A percentile compares a stretch with the other conserved stretches of the same genome.
Evolutionary conservation across 1,140 invertebrate species (phyloP).

Genomic region (Pemphigus obesinymphae): DNA sequence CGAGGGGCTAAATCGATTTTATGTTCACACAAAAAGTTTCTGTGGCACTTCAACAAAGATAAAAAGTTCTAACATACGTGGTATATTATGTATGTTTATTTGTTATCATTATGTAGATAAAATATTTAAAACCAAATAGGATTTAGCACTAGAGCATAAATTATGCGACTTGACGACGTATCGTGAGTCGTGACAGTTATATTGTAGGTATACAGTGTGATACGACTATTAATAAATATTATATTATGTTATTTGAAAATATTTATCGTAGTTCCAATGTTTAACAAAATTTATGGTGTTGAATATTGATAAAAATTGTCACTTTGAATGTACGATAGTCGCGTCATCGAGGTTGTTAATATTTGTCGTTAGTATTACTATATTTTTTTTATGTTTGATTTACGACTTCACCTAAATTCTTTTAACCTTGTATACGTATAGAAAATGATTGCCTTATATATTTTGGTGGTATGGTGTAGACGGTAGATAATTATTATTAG

Average conservation of each 20-base stretch:
- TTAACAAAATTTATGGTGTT: no score
- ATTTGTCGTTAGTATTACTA: no score
- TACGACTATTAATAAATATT: background rate
- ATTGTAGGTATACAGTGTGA: background rate
- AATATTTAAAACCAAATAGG: background rate
- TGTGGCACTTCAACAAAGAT: background rate
- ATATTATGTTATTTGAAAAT: no score
- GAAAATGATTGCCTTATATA: no score
- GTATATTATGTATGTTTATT: background rate
- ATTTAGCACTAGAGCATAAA: background rate
- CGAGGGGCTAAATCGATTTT: no score
- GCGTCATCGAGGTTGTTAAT: no score
- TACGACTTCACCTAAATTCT: background rate
- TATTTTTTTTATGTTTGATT: background rate
- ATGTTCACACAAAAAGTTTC: no score
- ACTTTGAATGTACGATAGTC: no score
- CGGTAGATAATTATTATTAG: background rate
- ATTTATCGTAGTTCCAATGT: no score
- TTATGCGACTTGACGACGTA: background rate
- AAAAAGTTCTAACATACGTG: background rate
- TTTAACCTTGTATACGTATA: background rate
- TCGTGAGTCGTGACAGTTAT: background rate
- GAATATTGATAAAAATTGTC: no score
- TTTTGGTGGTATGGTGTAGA: no score
- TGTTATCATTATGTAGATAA: background rate